Conservation (phyloP, 2,113 vertebrate genomes). For the Eudyptes chrysolophus region DNA sequence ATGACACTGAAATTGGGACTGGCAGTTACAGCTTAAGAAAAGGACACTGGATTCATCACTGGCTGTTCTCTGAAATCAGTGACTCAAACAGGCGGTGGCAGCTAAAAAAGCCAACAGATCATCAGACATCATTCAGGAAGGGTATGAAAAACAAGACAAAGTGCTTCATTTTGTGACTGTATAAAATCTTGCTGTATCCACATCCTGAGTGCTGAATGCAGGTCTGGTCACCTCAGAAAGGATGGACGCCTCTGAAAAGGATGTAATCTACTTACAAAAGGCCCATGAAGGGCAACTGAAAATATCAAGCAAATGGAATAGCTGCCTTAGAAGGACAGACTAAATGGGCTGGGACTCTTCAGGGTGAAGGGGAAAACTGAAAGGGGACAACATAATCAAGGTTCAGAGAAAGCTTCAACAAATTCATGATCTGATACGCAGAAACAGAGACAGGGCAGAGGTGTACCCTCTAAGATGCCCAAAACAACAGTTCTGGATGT, state of each 20-base stretch:
- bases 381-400: neutral
- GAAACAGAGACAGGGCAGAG: neutral
- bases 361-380: neutral
- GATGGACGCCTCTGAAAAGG: neutral
- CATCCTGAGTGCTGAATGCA: neutral
- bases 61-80: neutral
- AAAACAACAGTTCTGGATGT: neutral
- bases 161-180: neutral
- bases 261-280: neutral
- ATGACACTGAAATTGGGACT: neutral
- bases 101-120: neutral
- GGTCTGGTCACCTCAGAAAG: neutral
- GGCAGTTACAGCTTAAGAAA: neutral
- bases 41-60: neutral
- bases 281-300: neutral
- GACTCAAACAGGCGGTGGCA: neutral
- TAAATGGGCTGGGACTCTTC: neutral
- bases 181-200: neutral
- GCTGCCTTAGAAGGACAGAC: neutral
- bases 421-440: neutral
- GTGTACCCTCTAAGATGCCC: neutral
- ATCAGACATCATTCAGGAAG: neutral
- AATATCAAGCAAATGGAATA: neutral
- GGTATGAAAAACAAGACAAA: conserved; percentile 4
- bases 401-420: neutral